Percentiles rank a stretch among this genome's conserved stretches.
phyloP scores from a whole-genome alignment of 1,140 invertebrate species.

The Cotesia glomerata region DNA sequence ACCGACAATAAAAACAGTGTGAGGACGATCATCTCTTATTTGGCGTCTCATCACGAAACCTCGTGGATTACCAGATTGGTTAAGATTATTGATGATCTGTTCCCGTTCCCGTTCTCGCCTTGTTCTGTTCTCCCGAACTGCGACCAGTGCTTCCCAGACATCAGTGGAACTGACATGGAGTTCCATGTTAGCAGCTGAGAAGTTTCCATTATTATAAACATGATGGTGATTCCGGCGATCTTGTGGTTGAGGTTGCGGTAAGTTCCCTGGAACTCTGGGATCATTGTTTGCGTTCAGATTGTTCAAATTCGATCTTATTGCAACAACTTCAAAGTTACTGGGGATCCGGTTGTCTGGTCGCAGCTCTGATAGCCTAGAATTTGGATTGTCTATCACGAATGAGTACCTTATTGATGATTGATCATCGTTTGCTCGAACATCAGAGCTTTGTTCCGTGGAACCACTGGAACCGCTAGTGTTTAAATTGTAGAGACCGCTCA shows the following conservation, averaged over 20 bases:
- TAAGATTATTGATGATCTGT: constrained; percentile 11
- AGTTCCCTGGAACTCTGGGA: background rate
- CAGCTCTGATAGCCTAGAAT: too few species aligned
- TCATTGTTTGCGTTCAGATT: too few species aligned
- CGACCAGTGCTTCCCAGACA: constrained; percentile 72
- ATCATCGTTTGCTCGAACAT: background rate
- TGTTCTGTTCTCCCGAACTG: constrained; percentile 69
- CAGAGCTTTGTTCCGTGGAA: too few species aligned
- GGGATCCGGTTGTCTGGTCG: constrained; percentile 27
- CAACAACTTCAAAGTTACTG: too few species aligned
- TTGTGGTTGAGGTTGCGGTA: constrained; percentile 35
- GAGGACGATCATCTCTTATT: constrained; percentile 35
- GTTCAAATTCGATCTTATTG: too few species aligned
- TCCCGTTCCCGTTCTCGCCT: constrained; percentile 62
- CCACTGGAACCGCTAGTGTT: too few species aligned
- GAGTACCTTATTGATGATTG: background rate
- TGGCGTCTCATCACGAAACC: constrained; percentile 41
- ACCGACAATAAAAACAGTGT: constrained; percentile 58
- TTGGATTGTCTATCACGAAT: too few species aligned
- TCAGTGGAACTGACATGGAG: constrained; percentile 64
- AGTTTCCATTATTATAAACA: constrained; percentile 44
- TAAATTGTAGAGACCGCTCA: background rate
- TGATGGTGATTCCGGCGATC: constrained; percentile 39
- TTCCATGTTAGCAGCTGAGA: constrained; percentile 54
- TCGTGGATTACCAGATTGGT: constrained; percentile 30